Conservation (phyloP, 2,888 invertebrate species). For the Hypselothyrea guttata region DNA sequence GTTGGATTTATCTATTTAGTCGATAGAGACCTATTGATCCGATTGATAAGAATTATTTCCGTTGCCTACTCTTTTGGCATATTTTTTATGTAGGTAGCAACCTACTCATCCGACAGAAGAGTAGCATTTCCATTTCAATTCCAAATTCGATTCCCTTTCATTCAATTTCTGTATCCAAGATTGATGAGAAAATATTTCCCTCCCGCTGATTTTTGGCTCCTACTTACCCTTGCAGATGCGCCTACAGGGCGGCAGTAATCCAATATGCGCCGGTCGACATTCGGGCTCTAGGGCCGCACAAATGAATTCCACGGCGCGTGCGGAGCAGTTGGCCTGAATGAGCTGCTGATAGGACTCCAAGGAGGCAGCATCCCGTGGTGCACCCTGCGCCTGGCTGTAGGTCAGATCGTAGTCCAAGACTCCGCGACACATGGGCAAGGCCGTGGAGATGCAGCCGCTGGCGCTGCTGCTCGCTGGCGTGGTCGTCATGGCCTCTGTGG, state of each 20-base stretch:
- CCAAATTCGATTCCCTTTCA: no score
- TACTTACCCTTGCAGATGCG: constrained; percentile 86
- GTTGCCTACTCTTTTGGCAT: no score
- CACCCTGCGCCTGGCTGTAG: constrained; percentile 77
- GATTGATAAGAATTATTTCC: no score
- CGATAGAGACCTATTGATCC: no score
- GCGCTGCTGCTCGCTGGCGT: constrained; percentile 44
- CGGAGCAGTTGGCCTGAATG: constrained; percentile 86
- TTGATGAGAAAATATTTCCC: neutral
- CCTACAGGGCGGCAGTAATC: constrained; percentile 85
- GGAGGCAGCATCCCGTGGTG: constrained; percentile 66
- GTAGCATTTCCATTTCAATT: no score
- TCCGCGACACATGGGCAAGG: constrained; percentile 84
- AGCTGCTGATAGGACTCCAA: constrained; percentile 85
- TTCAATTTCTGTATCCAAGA: no score
- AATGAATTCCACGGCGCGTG: constrained; percentile 85
- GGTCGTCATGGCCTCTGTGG: constrained; percentile 69
- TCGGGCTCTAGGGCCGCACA: constrained; percentile 87
- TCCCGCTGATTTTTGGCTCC: neutral
- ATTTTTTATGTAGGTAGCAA: no score
- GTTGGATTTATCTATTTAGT: no score
- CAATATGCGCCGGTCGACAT: constrained; percentile 85
- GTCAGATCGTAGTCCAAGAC: constrained; percentile 87
- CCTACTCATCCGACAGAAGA: no score
- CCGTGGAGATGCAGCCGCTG: constrained; percentile 80